phyloP scores from a whole-genome alignment of 1,140 invertebrate genomes.

The Drosophila suzukii region DNA sequence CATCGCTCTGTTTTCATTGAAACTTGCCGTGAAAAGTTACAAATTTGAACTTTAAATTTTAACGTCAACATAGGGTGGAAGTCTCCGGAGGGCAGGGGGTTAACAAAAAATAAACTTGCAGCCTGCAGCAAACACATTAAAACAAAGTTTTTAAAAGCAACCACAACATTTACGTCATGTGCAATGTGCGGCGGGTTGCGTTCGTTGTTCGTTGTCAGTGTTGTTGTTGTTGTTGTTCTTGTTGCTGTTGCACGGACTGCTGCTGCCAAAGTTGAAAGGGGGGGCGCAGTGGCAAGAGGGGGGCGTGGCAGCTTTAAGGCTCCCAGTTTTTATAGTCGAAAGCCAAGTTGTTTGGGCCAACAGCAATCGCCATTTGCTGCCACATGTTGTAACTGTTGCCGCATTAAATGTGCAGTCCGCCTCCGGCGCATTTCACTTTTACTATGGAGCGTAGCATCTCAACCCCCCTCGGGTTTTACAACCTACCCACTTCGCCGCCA shows the following conservation, averaged over 20 bases:
- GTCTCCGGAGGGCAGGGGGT: neutral
- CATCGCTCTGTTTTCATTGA: slow-evolving; percentile 32
- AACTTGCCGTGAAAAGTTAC: slow-evolving; percentile 42
- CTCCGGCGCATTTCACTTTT: slow-evolving; percentile 76
- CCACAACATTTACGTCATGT: slow-evolving; percentile 74
- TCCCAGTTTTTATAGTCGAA: slow-evolving; percentile 75
- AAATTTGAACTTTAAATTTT: slow-evolving; percentile 63
- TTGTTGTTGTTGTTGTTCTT: slow-evolving; percentile 17
- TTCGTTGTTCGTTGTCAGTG: slow-evolving; percentile 45
- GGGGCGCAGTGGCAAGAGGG: neutral
- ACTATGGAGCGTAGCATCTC: slow-evolving; percentile 46
- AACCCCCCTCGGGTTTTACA: slow-evolving; percentile 52
- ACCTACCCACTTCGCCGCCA: slow-evolving; percentile 12
- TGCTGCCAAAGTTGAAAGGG: slow-evolving; percentile 46
- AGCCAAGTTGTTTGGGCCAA: slow-evolving; percentile 75
- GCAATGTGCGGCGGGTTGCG: slow-evolving; percentile 57
- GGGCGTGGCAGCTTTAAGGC: slow-evolving; percentile 71
- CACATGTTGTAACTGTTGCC: slow-evolving; percentile 80
- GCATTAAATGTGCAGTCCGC: slow-evolving; percentile 71
- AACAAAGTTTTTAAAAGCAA: slow-evolving; percentile 75
- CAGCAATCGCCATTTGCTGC: slow-evolving; percentile 70
- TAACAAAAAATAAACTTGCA: slow-evolving; percentile 45
- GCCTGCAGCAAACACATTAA: slow-evolving; percentile 65
- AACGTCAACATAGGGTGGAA: slow-evolving; percentile 39
- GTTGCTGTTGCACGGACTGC: slow-evolving; percentile 25